Base-by-base conservation (phyloP, 1,140 invertebrate genomes). In the Psilanteris sp. region DNA sequence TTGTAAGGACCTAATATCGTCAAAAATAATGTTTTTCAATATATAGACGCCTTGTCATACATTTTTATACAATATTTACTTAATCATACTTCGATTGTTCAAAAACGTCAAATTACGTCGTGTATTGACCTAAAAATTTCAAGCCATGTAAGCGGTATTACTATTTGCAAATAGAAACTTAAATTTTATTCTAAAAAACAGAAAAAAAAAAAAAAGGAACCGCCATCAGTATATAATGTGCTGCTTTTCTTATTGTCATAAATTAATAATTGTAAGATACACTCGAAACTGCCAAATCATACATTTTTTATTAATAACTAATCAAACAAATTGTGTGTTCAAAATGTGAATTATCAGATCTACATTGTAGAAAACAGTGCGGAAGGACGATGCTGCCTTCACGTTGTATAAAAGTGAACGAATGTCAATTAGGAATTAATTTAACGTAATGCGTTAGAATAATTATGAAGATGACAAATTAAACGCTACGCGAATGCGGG, bases 381-480 rank as follows among this genome's bases (percentile, higher is more conserved):
- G 59, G 29, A 67, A 61, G 57, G 34, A 52, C 13, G 31, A 71
- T 52, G 52, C 37, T 37, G 62, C 67, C 66, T 62, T 57, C 50
- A 54, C 46, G 64, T 74, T 78, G 52, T 84, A 81, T 81, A 83
- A 84, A 83, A 81, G 29, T 79, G 80, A 82, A 85, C 80, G 59
- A 43, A 83, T 85, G 85, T 86, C 84, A 86, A 86, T 85, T 86
- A 81, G 73, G 82, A 84, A 81, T 80, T 76, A 78, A 82, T 80
- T 62, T 79, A 84, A 78, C 64, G 48, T 66, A 64, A n/a, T n/a
- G n/a, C n/a, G n/a, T n/a, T n/a, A 50, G 50, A 27, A 18, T 32
- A 43, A 62, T 46, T 10, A 13, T 6, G 32, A 18, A 14, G 14
- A 37, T 32, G 43, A 22, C n/a, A 55, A 55, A 48, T 7, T 15